These are phyloP conservation scores for Nannobrachium achirus DNA, from an alignment of 2,113 vertebrate species.

Conservation along the genomic window DNA sequence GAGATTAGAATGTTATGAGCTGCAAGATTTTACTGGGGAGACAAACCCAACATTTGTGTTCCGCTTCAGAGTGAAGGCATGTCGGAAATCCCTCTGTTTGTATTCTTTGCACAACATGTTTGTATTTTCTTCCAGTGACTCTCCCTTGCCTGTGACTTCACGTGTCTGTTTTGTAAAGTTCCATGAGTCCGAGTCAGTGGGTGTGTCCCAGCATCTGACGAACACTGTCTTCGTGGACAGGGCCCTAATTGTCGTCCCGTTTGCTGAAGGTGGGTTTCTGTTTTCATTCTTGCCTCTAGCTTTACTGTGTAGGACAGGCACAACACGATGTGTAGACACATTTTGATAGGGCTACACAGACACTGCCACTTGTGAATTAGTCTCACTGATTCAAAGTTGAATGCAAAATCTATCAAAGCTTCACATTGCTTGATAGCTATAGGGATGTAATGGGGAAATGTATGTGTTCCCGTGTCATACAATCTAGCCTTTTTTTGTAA, in stretches of 20 bases:
- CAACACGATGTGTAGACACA: slow-evolving; percentile 44
- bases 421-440: slow-evolving; percentile 58
- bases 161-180: slow-evolving; percentile 99
- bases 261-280: slow-evolving; percentile 97
- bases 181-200: slow-evolving; percentile 95
- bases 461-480: slow-evolving; percentile 77
- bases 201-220: slow-evolving; percentile 98
- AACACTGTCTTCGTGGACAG: slow-evolving; percentile 99
- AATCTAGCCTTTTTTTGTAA: slow-evolving; percentile 89
- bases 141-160: slow-evolving; percentile 98
- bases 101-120: slow-evolving; percentile 81
- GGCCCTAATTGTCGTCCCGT: slow-evolving; percentile 98
- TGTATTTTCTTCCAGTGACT: slow-evolving; percentile 93
- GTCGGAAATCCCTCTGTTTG: slow-evolving; percentile 57
- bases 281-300: slow-evolving; percentile 23
- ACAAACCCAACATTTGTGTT: background rate
- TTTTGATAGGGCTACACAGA: slow-evolving; percentile 40
- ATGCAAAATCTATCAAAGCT: slow-evolving; percentile 46
- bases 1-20: background rate
- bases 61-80: slow-evolving; percentile 38
- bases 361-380: slow-evolving; percentile 40
- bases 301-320: slow-evolving; percentile 27
- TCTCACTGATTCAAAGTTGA: slow-evolving; percentile 10
- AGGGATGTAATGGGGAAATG: slow-evolving; percentile 63
- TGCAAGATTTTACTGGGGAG: slow-evolving; percentile 1